Conservation (phyloP, 2,888 invertebrate genomes). For the Lithophane semibrunnea region DNA sequence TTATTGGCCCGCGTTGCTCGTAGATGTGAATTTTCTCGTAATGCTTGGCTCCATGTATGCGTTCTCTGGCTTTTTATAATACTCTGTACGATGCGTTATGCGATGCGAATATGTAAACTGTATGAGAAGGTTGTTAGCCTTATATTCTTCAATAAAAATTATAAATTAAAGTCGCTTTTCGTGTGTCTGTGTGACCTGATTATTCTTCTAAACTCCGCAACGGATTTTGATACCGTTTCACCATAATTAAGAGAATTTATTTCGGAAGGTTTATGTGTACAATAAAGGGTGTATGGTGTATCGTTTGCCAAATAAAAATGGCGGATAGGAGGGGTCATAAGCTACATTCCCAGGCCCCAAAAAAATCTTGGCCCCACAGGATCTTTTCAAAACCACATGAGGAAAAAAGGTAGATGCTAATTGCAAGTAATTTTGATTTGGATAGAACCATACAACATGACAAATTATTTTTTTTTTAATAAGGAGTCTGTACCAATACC, state of each 20-base stretch:
- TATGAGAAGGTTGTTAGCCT: slow-evolving; percentile 12
- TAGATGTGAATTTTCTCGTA: slow-evolving; percentile 61
- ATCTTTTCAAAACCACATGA: too few relatives aligned
- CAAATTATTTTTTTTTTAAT: too few relatives aligned
- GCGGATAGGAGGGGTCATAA: too few relatives aligned
- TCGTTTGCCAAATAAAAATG: too few relatives aligned
- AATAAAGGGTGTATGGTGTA: too few relatives aligned
- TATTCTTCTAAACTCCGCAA: not conserved
- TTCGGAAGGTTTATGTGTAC: not conserved
- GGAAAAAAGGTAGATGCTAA: too few relatives aligned
- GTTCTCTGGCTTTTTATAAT: slow-evolving; percentile 57
- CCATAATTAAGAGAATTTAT: not conserved
- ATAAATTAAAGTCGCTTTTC: not conserved
- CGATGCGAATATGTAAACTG: slow-evolving; percentile 19
- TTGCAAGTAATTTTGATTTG: too few relatives aligned
- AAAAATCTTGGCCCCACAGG: too few relatives aligned
- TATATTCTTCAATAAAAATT: slow-evolving; percentile 2
- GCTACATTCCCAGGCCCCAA: too few relatives aligned
- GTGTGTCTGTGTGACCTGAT: not conserved
- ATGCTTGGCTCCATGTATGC: slow-evolving; percentile 45
- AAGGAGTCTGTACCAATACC: too few relatives aligned
- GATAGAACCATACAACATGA: too few relatives aligned
- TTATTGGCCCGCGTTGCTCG: slow-evolving; percentile 69
- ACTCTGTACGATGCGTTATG: slow-evolving; percentile 34
- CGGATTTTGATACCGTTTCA: not conserved